Evolutionary conservation across 2,888 invertebrate genomes (phyloP), one percentile per base, ranked within the genome.

Genomic region (Polymixis lichenea): DNA sequence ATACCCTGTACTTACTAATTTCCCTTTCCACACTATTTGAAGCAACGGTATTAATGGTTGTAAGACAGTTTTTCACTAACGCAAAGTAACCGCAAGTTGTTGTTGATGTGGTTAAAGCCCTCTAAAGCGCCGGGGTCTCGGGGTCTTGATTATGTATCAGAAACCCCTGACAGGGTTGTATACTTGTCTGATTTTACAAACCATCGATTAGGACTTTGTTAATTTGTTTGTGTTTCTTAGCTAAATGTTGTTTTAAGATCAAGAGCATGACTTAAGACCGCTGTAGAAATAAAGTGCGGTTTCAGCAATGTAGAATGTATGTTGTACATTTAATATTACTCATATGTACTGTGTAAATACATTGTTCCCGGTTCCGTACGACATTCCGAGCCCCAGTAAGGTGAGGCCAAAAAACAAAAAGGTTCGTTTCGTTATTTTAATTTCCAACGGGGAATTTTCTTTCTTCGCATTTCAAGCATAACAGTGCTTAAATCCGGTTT

Each of bases 341-440:
- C 32, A 2, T 32, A 64, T 22, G 17, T 61, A 32, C 3, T 77
- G 49, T 53, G 32, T 80, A 61, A 55, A 68, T 79, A 66, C 32
- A 62, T 68, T 74, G 61, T 78, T 72, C 60, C 15, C 25, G 38
- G 32, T 38, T 73, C 58, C 13, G 46, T 60, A 77, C 64, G 53
- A 78, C 75, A 87, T 83, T 87, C 81, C 69, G 51, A 69, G 61
- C 61, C 65, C 38, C 53, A 61, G 69, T 76, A 51, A 80, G 71
- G 70, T 75, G 66, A 84, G 66, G 67, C 25, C 32, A 51, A 61
- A 76, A 79, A 77, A 74, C 64, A 82, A 78, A 88, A 87, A 81
- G 76, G 75, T 80, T 65, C 11, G 43, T 84, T 83, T 69, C 69
- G 77, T 81, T 77, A 85, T 88, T 87, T 85, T 85, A 88, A 87